Percentiles rank a stretch among this genome's conserved stretches.
These are phyloP conservation scores for Poeciliopsis presidionis DNA, from an alignment of 2,797 vertebrate species.

Conservation along the genomic window DNA sequence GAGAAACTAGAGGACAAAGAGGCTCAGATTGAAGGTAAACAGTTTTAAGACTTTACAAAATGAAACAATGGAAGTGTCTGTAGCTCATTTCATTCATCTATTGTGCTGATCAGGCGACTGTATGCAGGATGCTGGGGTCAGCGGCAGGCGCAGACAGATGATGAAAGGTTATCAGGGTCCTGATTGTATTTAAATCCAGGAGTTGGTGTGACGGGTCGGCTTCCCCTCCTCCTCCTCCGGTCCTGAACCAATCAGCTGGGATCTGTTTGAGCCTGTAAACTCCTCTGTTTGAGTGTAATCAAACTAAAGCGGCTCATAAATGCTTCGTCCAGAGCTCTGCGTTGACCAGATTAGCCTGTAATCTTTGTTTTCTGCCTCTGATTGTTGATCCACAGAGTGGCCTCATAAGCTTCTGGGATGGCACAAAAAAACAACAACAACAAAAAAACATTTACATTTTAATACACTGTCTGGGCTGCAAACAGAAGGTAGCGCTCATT, in stretches of 20 bases:
- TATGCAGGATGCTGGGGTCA: background rate
- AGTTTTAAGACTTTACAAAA: no score
- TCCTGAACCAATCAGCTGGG: slow-evolving; percentile 14
- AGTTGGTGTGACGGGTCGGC: background rate
- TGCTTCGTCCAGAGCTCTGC: slow-evolving; percentile 51
- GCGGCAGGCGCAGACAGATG: no score
- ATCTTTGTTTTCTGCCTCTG: slow-evolving; percentile 45
- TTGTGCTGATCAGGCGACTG: background rate
- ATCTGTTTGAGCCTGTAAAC: slow-evolving; percentile 61
- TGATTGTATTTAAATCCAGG: background rate
- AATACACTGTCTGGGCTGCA: background rate
- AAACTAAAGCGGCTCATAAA: slow-evolving; percentile 72
- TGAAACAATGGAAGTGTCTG: no score
- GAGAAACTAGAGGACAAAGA: no score
- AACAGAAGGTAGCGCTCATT: background rate
- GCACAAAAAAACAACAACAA: background rate
- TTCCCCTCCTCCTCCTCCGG: background rate
- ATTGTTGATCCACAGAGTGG: slow-evolving; percentile 16
- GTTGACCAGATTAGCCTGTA: slow-evolving; percentile 62
- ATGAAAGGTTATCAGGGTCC: background rate
- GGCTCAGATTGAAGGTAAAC: no score
- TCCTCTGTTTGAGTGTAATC: slow-evolving; percentile 61
- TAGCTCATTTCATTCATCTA: background rate
- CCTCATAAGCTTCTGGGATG: slow-evolving; percentile 24
- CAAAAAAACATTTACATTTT: background rate